Conservation (phyloP, 2,797 vertebrate genomes). For the Spheniscus humboldti region DNA sequence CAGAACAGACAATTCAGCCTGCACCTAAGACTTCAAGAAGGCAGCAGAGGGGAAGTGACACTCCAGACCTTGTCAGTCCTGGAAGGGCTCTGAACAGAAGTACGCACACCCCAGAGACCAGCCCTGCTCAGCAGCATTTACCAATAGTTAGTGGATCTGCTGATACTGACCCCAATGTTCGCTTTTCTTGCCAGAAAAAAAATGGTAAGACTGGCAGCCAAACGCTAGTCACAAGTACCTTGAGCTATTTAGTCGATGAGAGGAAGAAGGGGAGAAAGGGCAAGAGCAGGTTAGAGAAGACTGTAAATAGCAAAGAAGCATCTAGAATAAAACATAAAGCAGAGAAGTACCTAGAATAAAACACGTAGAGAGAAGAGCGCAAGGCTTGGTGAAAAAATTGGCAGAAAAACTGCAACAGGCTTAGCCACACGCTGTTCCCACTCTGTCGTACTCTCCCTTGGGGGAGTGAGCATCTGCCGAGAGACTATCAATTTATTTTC, state of each 20-base stretch:
- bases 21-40: not conserved
- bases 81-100: not conserved
- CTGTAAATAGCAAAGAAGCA: not conserved
- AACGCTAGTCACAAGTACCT: not conserved
- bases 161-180: fast-evolving
- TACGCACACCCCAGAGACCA: not conserved
- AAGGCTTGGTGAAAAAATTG: not conserved
- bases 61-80: not conserved
- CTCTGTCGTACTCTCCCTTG: not conserved
- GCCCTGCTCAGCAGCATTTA: not conserved
- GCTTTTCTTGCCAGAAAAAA: not conserved
- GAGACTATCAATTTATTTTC: not conserved
- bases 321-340: not conserved
- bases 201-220: not conserved
- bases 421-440: not conserved
- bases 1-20: not conserved
- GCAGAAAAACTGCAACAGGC: not conserved
- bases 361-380: not conserved
- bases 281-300: not conserved
- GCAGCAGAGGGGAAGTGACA: not conserved
- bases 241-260: fast-evolving
- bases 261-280: not conserved
- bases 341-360: not conserved
- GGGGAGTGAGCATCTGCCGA: fast-evolving
- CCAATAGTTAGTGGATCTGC: not conserved